A percentile compares a stretch with the other conserved stretches of the same genome.
phyloP scores from a whole-genome alignment of 2,113 vertebrate species.

The Jacana jacana region DNA sequence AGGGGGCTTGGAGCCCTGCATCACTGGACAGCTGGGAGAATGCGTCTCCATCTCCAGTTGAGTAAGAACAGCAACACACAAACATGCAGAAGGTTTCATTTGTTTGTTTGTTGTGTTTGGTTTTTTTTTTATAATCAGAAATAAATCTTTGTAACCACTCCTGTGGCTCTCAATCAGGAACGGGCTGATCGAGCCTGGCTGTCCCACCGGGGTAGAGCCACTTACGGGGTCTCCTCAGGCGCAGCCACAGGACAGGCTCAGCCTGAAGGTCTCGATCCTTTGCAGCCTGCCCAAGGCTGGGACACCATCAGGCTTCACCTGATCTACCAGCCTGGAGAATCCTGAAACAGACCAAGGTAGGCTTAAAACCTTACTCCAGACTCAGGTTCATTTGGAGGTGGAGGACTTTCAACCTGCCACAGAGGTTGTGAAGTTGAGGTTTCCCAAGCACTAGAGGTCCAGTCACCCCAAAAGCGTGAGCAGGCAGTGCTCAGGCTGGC shows the following conservation, averaged over 20 bases:
- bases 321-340: not conserved
- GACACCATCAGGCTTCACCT: fast-evolving
- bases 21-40: not conserved
- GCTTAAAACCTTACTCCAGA: not conserved
- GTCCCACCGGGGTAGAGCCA: not conserved
- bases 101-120: not conserved
- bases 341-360: not conserved
- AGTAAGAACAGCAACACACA: not conserved
- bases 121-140: slow-evolving; percentile 13
- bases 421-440: not conserved
- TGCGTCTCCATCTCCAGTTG: not conserved
- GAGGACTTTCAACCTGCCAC: not conserved
- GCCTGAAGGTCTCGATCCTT: not conserved
- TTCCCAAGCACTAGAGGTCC: not conserved
- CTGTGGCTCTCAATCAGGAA: not conserved
- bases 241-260: not conserved
- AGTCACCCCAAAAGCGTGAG: not conserved
- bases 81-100: not conserved
- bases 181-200: not conserved
- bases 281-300: not conserved
- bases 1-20: not conserved
- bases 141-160: slow-evolving; percentile 52
- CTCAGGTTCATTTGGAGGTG: not conserved
- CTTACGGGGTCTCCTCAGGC: fast-evolving
- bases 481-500: not conserved